A percentile compares a stretch with the other conserved stretches of the same genome.
Evolutionary conservation across 2,113 vertebrate genomes (phyloP).

Genomic region (Macquaria australasica): DNA sequence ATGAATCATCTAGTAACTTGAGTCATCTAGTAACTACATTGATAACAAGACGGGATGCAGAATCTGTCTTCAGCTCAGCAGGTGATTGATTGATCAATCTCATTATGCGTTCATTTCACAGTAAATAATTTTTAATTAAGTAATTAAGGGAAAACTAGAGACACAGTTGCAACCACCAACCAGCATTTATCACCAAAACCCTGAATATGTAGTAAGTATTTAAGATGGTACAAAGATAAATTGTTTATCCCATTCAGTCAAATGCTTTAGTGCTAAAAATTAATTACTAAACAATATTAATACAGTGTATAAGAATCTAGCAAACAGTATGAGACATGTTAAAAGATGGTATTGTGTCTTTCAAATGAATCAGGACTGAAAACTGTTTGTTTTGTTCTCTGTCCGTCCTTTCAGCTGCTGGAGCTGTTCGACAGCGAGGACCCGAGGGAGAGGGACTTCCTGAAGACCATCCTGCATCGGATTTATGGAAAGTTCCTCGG

Average conservation of each 20-base stretch:
- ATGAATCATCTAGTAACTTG: not conserved
- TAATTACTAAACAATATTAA: not conserved
- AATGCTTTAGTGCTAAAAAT: not conserved
- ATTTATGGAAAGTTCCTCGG: slow-evolving; percentile 99
- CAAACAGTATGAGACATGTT: not conserved
- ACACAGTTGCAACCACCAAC: not conserved
- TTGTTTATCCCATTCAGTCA: not conserved
- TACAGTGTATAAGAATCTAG: not conserved
- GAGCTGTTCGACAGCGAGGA: slow-evolving; percentile 99
- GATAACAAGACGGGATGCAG: not conserved
- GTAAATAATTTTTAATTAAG: no score
- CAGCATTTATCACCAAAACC: not conserved
- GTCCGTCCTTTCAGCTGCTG: slow-evolving; percentile 88
- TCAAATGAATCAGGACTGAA: not conserved
- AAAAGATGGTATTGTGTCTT: not conserved
- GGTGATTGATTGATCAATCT: not conserved
- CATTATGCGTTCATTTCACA: not conserved
- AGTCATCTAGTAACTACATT: not conserved
- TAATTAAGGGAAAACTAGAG: not conserved
- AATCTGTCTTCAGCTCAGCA: not conserved
- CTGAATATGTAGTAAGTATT: not conserved
- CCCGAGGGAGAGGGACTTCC: slow-evolving; percentile 96
- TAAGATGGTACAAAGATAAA: not conserved
- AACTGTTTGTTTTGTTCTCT: not conserved
- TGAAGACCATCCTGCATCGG: slow-evolving; percentile 97